These are phyloP conservation scores for Syritta pipiens DNA, from an alignment of 2,888 invertebrate species.

Conservation along the genomic window DNA sequence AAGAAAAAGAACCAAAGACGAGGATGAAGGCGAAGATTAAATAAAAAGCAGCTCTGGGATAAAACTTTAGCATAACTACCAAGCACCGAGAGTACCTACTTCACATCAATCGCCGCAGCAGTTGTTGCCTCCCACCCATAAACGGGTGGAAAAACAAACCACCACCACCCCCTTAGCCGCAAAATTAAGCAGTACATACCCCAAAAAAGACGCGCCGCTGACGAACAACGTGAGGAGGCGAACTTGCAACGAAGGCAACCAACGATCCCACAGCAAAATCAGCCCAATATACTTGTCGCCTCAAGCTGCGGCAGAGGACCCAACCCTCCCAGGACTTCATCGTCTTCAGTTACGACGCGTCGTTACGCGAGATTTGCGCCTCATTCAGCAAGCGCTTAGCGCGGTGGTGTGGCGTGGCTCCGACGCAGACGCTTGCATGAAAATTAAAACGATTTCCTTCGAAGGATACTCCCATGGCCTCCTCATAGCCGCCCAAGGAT, in stretches of 20 bases:
- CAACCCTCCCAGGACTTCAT: too few relatives aligned
- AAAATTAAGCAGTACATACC: constrained; percentile 62
- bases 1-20: not conserved
- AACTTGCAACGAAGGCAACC: constrained; percentile 17
- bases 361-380: constrained; percentile 52
- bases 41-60: not conserved
- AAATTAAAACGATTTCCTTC: constrained; percentile 66
- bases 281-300: constrained; percentile 55
- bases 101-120: not conserved
- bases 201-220: constrained; percentile 25
- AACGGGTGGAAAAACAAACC: constrained; percentile 50
- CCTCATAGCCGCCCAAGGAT: constrained; percentile 15
- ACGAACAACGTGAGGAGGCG: constrained; percentile 6
- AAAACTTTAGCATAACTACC: constrained; percentile 34
- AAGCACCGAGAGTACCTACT: constrained; percentile 10
- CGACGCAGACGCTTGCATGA: constrained; percentile 39
- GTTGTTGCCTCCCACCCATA: constrained; percentile 26
- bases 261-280: constrained; percentile 36
- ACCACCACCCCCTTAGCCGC: constrained; percentile 56
- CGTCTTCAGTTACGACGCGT: too few relatives aligned
- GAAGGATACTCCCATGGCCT: not conserved
- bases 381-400: constrained; percentile 61
- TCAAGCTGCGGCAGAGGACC: constrained; percentile 58
- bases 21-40: not conserved
- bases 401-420: constrained; percentile 36